Evolutionary conservation across 2,113 vertebrate species (phyloP), one percentile per base, ranked within the genome.

Genomic region (Prietella phreatophila): DNA sequence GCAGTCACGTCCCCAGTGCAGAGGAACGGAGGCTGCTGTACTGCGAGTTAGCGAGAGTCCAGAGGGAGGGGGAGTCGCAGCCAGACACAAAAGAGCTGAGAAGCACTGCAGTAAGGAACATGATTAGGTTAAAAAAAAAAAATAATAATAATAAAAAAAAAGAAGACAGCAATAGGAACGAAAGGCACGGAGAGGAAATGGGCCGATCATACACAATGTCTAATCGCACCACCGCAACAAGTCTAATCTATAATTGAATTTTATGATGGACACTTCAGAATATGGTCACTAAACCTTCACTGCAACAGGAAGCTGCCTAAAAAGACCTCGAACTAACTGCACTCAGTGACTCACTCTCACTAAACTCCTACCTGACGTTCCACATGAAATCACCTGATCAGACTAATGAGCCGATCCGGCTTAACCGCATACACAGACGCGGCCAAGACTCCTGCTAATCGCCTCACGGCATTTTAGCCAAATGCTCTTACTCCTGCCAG

Each of bases 361-460:
- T 71, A 79, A 69, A 84, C 73, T 50, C 36, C 53, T 15, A 14
- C 60, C 42, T 36, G 53, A 63, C 85, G 71, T 71, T 76, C 17
- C 19, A 63, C 84, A 82, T 86, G 30, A 47, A 76, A 53, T 83
- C 50, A 42, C 87, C 60, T 63, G 63, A 60, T 82, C 20, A 75
- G 55, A 86, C 47, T n/a, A 89, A 53, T 17, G 55, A 85, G 30
- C 61, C 14, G 47, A 85, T 39, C 50, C 30, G 0, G 39, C 61
- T 75, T 63, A 39, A 80, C 20, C 39, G 13, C n/a, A 53, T 20
- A 14, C 39, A 78, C 6, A 78, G 22, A 47, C 11, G 73, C 55
- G 55, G 42, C 60, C 75, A 75, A 27, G 55, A 85, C 56, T 39
- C 30, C 47, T 25, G 17, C 65, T 83, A 84, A 84, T 86, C 88